Base-by-base conservation (phyloP, 2,113 vertebrate species). In the Odobenus rosmarus region DNA sequence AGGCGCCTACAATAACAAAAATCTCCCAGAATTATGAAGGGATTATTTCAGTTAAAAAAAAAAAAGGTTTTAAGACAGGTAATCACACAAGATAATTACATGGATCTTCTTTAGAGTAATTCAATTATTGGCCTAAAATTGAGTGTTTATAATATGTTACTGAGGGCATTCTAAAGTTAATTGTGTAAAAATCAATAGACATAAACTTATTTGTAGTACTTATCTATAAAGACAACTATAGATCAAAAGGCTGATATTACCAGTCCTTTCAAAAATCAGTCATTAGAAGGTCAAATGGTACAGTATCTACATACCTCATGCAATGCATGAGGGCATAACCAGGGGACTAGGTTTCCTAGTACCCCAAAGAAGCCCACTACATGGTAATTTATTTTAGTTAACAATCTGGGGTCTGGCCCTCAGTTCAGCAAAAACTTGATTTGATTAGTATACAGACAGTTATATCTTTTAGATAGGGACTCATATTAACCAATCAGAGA, bases 1-100 rank as follows among this genome's bases (percentile, higher is more conserved):
- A 99, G 98, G 55, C 99, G 99, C 97, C 99, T 99, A 85, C 9
- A 98, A 99, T 97, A 31, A 97, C 3, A 97, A 95, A 97, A 93
- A 90, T 23, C 46, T 74, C 36, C 51, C 97, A 96, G 33, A 67
- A 83, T 64, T 97, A 93, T 24, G 42, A 96, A 81, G 39, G 39
- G 13, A 76, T 80, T 91, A 93, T 62, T 79, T 69, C n/a, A 92
- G 64, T 93, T 80, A 59, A 97, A 51, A 95, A 61, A 80, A 94
- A 59, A 85, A 46, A 90, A 72, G 26, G 33, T 76, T 89, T 76
- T 89, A 86, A 42, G 26, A 31, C 14, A 31, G 14, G 55, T 36
- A 91, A 64, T 74, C 80, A 81, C 24, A 7, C 15, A 79, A 69
- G 16, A 79, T 33, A 92, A 88, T 61, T 64, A 94, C 3, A 94